Percentiles rank a stretch among this genome's conserved stretches.
phyloP scores from a whole-genome alignment of 64 coral and sea anemone species.

The Anthopleura sola region DNA sequence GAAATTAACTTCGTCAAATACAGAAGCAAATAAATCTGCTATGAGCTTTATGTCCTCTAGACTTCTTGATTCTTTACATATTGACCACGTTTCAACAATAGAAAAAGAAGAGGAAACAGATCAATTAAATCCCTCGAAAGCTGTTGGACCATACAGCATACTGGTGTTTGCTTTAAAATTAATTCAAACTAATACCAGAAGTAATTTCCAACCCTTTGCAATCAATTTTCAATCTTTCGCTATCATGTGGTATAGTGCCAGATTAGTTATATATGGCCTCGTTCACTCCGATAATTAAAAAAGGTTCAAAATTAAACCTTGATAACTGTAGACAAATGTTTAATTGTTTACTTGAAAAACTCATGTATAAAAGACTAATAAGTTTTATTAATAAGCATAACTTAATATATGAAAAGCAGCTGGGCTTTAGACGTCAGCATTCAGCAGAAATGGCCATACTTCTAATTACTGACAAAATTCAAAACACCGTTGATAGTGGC shows the following conservation, averaged over 20 bases:
- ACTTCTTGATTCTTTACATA: background rate
- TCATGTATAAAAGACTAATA: conserved; percentile 4
- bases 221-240: conserved; percentile 28
- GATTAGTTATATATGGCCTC: conserved; percentile 34
- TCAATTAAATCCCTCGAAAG: background rate
- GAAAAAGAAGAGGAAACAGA: background rate
- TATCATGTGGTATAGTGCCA: conserved; percentile 25
- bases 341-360: conserved; percentile 11
- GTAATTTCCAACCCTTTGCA: background rate
- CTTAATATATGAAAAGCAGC: background rate
- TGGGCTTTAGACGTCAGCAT: background rate
- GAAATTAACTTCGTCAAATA: background rate
- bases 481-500: background rate
- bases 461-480: background rate
- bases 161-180: conserved; percentile 15
- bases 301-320: background rate
- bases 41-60: background rate
- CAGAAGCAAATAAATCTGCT: background rate
- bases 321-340: background rate
- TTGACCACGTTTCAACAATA: background rate
- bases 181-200: conserved; percentile 28
- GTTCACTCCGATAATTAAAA: conserved; percentile 20
- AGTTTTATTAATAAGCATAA: conserved; percentile 11
- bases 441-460: background rate
- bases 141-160: conserved; percentile 48